Conservation (phyloP, 2,888 invertebrate species). For the Apoda limacodes region DNA sequence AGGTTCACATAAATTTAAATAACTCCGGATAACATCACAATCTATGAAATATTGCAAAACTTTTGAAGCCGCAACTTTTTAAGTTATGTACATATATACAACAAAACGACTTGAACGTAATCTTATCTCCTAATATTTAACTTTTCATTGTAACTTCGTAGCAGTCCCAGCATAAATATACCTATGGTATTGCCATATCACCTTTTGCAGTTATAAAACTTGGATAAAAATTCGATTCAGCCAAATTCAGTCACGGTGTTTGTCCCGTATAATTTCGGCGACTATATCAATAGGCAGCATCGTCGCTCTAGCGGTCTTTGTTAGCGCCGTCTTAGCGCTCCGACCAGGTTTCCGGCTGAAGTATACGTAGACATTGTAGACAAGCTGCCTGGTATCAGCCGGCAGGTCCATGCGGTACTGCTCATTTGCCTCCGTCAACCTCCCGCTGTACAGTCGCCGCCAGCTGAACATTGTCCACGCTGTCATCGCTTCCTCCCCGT, state of each 20-base stretch:
- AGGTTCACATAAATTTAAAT: too few relatives aligned
- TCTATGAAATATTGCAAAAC: too few relatives aligned
- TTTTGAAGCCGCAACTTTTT: too few relatives aligned
- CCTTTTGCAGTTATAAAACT: too few relatives aligned
- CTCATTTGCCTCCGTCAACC: conserved; percentile 37
- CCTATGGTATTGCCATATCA: too few relatives aligned
- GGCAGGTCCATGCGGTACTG: conserved; percentile 48
- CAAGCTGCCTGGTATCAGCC: conserved; percentile 56
- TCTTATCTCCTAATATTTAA: too few relatives aligned
- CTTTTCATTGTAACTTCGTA: too few relatives aligned
- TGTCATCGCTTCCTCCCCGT: conserved; percentile 64
- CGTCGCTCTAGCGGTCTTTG: conserved; percentile 57
- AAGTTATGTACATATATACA: too few relatives aligned
- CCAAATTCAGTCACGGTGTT: not conserved
- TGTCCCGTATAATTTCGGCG: conserved; percentile 56
- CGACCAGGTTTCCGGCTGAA: conserved; percentile 54
- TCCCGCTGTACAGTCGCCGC: conserved; percentile 53
- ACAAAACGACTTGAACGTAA: too few relatives aligned
- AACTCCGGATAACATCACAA: too few relatives aligned
- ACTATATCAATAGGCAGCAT: conserved; percentile 60
- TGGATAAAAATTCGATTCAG: too few relatives aligned
- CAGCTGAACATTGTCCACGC: conserved; percentile 68
- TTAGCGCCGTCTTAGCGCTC: conserved; percentile 45
- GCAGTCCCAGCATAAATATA: too few relatives aligned
- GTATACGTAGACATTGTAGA: conserved; percentile 60